Conservation (phyloP, 2,888 invertebrate genomes). For the Lochmaea crataegi region DNA sequence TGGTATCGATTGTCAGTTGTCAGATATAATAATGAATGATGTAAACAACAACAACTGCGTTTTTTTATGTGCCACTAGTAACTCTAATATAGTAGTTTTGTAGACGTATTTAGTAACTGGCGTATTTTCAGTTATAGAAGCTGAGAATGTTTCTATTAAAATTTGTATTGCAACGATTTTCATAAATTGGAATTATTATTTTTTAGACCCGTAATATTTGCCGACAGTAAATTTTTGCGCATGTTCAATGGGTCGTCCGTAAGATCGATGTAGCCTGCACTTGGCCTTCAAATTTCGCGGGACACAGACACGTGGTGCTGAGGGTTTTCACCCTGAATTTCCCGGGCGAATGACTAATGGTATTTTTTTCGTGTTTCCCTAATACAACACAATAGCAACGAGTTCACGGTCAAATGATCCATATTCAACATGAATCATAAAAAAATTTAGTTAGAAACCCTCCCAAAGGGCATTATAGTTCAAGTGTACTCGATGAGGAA, state of each 20-base stretch:
- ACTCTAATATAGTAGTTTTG: too few relatives aligned
- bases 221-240: slow-evolving; percentile 36
- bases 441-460: neutral
- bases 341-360: slow-evolving; percentile 52
- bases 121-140: too few relatives aligned
- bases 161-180: too few relatives aligned
- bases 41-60: too few relatives aligned
- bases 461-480: neutral
- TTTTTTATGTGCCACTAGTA: too few relatives aligned
- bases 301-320: slow-evolving; percentile 55
- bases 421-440: slow-evolving; percentile 10
- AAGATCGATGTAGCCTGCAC: slow-evolving; percentile 62
- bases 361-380: slow-evolving; percentile 34
- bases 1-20: too few relatives aligned
- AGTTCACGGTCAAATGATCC: neutral
- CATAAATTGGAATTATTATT: neutral
- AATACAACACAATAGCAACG: neutral
- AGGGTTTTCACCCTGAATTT: slow-evolving; percentile 60
- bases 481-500: neutral
- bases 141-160: too few relatives aligned
- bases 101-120: too few relatives aligned
- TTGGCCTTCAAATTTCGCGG: slow-evolving; percentile 63
- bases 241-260: slow-evolving; percentile 42
- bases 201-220: slow-evolving; percentile 32
- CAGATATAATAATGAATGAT: too few relatives aligned